Base-by-base conservation (phyloP, 2,113 vertebrate genomes). In the Urocynchramus pylzowi region DNA sequence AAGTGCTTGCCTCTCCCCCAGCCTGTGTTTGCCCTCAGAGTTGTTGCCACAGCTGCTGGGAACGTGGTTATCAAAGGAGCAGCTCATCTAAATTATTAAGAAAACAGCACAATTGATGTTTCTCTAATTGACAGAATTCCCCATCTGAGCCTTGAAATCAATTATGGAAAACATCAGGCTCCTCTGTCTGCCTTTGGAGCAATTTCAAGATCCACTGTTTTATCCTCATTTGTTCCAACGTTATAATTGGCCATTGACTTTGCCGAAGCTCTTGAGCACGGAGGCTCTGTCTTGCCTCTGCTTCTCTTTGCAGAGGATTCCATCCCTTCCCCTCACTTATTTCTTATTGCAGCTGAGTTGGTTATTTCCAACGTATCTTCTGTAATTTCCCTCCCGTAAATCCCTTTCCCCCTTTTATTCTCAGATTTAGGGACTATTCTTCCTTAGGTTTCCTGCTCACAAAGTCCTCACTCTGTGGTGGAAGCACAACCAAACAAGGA, bases 91-190 rank as follows among this genome's bases (percentile, higher is more conserved):
- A 92, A 88, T 93, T 71, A 94, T 87, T 44, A 95, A 87, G 88
- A 80, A 91, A 97, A 95, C 3, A 2, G 78, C 93, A 92, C 92
- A 95, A 95, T 68, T 96, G 95, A 94, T 92, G 94, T 96, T 96
- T 76, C 91, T 92, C 31, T 95, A 97, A 93, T 90, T 89, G 71
- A 61, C 92, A 95, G 61, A 57, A 91, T 96, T 96, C 87, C 89
- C 88, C 86, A 81, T 89, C 76, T 18, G 76, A 95, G 95, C 93
- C 69, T 78, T 85, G 96, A 89, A 94, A 97, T 97, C 95, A 97
- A 93, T 96, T 96, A 95, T 74, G 92, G 93, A 73, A 93, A 92
- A 64, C 90, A 93, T 67, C 35, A 70, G 89, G 68, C 65, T 86
- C 52, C 94, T 92, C 94, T 95, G 89, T 22, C 87, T 92, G 93